These are phyloP conservation scores for Pollimyrus isidori DNA, from an alignment of 2,113 vertebrate genomes.

Conservation along the genomic window DNA sequence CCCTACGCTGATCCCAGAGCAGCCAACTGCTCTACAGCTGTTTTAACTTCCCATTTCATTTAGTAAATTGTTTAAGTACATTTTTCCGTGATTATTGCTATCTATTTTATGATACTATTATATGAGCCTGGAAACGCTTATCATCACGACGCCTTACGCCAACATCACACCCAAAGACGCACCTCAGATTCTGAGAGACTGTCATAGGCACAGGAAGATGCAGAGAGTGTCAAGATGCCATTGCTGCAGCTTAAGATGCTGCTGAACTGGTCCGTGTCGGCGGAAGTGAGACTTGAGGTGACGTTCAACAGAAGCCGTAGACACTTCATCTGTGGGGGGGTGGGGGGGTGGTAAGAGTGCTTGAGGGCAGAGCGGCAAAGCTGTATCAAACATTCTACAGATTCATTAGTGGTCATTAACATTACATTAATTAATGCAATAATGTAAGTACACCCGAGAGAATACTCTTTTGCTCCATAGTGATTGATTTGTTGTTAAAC, in stretches of 20 bases:
- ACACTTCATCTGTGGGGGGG: neutral
- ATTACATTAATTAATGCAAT: neutral
- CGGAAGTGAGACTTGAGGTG: neutral
- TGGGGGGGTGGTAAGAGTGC: neutral
- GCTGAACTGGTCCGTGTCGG: neutral
- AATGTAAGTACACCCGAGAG: neutral
- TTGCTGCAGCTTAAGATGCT: slow-evolving; percentile 2
- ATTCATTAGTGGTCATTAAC: neutral
- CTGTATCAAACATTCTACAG: neutral
- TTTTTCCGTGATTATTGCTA: neutral
- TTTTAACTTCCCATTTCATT: neutral
- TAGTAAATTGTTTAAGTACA: neutral
- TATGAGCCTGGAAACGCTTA: neutral
- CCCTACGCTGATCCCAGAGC: neutral
- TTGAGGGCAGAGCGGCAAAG: neutral
- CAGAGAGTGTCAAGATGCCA: neutral
- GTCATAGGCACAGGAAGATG: slow-evolving; percentile 6
- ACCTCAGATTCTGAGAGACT: neutral
- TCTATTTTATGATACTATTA: neutral
- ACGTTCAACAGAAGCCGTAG: slow-evolving; percentile 8
- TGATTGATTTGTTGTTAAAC: neutral
- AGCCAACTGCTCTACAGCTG: neutral
- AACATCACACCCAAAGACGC: neutral
- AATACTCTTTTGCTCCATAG: neutral
- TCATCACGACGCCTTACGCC: neutral